Conservation (phyloP, 2,797 vertebrate genomes). For the Helarctos malayanus region DNA sequence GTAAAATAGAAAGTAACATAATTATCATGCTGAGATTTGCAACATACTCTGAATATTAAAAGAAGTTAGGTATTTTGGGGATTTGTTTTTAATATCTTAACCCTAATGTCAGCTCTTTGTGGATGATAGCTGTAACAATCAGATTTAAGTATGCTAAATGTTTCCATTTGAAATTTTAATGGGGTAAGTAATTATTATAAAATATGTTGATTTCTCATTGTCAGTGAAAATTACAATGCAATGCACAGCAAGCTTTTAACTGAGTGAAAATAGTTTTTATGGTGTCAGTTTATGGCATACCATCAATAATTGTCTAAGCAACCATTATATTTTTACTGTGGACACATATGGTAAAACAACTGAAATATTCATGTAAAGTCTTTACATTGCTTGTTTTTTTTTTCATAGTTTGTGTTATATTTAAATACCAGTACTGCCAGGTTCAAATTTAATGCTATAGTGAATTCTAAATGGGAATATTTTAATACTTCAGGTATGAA, state of each 20-base stretch:
- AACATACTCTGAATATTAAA: neutral
- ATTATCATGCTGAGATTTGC: neutral
- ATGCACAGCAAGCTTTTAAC: conserved; percentile 49
- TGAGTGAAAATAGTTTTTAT: conserved; percentile 66
- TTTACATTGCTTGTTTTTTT: conserved; percentile 13
- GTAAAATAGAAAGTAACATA: neutral
- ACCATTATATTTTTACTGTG: conserved; percentile 64
- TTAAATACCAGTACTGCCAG: conserved; percentile 34
- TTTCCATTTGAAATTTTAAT: conserved; percentile 70
- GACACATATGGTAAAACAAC: conserved; percentile 22
- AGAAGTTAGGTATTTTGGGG: neutral
- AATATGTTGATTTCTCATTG: conserved; percentile 64
- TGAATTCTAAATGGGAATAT: neutral
- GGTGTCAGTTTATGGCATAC: conserved; percentile 42
- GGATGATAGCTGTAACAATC: neutral
- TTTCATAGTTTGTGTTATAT: conserved; percentile 34
- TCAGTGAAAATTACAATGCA: conserved; percentile 70
- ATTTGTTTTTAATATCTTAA: conserved; percentile 57
- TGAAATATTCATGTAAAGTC: conserved; percentile 33
- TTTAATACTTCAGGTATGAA: conserved; percentile 40
- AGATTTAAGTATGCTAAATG: conserved; percentile 46
- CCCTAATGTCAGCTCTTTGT: neutral
- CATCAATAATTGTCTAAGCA: conserved; percentile 47
- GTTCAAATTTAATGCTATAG: conserved; percentile 8
- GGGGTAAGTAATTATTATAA: conserved; percentile 64